Evolutionary conservation across 2,888 invertebrate genomes (phyloP).

Genomic region (Digitonthophagus gazella): DNA sequence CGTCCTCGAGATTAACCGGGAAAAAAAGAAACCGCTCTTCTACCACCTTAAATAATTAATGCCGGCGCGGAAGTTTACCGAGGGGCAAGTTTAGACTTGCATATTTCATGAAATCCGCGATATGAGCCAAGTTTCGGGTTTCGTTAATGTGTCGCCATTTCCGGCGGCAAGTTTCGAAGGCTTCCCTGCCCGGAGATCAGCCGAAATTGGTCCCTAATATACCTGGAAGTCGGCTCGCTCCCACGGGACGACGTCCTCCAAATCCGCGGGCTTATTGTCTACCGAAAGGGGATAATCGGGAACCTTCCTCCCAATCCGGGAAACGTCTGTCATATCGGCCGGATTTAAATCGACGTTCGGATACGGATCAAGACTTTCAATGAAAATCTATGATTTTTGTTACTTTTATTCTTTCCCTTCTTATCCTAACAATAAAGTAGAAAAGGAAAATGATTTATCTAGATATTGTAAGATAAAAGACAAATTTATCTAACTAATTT

Average conservation of each 20-base stretch:
- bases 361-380: too few relatives aligned
- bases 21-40: too few relatives aligned
- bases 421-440: too few relatives aligned
- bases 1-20: not conserved
- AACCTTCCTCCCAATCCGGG: not conserved
- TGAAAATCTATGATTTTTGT: too few relatives aligned
- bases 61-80: not conserved
- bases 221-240: not conserved
- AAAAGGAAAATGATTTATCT: too few relatives aligned
- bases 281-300: not conserved
- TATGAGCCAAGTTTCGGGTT: not conserved
- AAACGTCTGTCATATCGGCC: not conserved
- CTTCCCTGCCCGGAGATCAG: not conserved
- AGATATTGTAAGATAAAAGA: too few relatives aligned
- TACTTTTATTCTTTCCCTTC: too few relatives aligned
- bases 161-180: not conserved
- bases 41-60: not conserved
- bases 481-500: too few relatives aligned
- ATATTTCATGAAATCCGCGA: not conserved
- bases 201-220: not conserved
- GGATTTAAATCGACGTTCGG: not conserved
- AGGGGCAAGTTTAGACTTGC: not conserved
- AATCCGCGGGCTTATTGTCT: not conserved
- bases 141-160: not conserved
- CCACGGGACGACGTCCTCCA: not conserved